Percentiles rank a stretch among this genome's conserved stretches.
Conservation (phyloP, 2,888 invertebrate species). For the Eristalinus sepulchralis region DNA sequence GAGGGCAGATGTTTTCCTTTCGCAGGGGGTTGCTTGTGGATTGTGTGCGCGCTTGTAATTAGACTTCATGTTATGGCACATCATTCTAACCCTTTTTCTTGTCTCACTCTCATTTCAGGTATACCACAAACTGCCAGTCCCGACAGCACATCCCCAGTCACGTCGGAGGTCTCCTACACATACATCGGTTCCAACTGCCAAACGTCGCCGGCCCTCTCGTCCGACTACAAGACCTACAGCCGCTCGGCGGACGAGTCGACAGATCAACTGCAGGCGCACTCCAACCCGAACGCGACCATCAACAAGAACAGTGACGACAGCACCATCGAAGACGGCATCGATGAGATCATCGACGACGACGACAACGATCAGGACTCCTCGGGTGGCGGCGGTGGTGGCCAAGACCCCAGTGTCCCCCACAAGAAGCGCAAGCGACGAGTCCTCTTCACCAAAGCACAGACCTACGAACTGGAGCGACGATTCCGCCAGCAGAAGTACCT, state of each 20-base stretch:
- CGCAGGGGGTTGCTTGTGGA: background rate
- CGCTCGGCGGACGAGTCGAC: slow-evolving; percentile 77
- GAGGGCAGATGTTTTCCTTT: slow-evolving; percentile 66
- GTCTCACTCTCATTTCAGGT: slow-evolving; percentile 77
- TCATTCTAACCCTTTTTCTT: background rate
- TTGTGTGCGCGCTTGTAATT: slow-evolving; percentile 3
- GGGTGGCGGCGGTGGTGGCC: slow-evolving; percentile 75
- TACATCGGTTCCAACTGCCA: slow-evolving; percentile 79
- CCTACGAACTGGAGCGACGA: slow-evolving; percentile 96
- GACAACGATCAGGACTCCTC: slow-evolving; percentile 82
- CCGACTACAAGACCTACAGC: slow-evolving; percentile 79
- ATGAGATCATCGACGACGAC: slow-evolving; percentile 83
- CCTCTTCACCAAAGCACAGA: slow-evolving; percentile 98
- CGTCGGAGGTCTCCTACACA: slow-evolving; percentile 86
- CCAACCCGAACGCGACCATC: slow-evolving; percentile 55
- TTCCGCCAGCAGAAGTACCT: slow-evolving; percentile 98
- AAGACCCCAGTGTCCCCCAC: slow-evolving; percentile 83
- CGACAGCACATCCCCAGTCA: slow-evolving; percentile 93
- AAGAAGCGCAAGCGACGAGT: slow-evolving; percentile 98
- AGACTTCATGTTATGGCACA: background rate
- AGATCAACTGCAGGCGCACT: slow-evolving; percentile 72
- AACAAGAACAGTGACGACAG: slow-evolving; percentile 75
- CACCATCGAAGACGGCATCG: slow-evolving; percentile 79
- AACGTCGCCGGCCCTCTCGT: slow-evolving; percentile 79
- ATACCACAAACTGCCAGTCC: slow-evolving; percentile 89